Percentiles rank a stretch among this genome's conserved stretches.
These are phyloP conservation scores for Latrodectus hesperus DNA, from an alignment of 2,888 invertebrate species.

Conservation along the genomic window DNA sequence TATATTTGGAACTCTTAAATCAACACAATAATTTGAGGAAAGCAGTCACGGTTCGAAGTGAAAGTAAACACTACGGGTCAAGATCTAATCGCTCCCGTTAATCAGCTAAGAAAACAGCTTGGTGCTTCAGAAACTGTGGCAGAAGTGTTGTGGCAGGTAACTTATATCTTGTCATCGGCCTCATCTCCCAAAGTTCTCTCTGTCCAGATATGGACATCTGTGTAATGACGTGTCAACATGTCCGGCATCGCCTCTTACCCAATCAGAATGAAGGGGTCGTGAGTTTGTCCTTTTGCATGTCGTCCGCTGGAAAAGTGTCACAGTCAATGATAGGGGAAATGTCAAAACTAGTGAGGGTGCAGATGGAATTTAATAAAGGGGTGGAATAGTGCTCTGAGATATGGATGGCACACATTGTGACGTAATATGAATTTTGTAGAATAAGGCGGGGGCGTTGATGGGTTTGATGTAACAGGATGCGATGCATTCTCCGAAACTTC, in stretches of 20 bases:
- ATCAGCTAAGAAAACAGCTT: not conserved
- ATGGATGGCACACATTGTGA: not conserved
- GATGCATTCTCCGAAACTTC: no score
- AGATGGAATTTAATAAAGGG: slow-evolving; percentile 67
- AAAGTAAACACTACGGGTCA: not conserved
- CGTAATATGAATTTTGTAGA: not conserved
- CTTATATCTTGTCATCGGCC: not conserved
- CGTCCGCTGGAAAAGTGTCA: slow-evolving; percentile 45
- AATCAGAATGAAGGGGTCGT: slow-evolving; percentile 10
- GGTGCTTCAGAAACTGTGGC: not conserved
- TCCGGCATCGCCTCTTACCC: not conserved
- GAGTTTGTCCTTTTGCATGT: not conserved
- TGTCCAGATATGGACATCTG: slow-evolving; percentile 6
- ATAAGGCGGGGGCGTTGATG: no score
- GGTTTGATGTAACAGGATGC: no score
- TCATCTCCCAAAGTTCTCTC: slow-evolving; percentile 1
- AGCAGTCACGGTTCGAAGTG: no score
- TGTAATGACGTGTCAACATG: slow-evolving; percentile 38
- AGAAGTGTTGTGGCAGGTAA: not conserved
- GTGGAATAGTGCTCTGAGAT: slow-evolving; percentile 31
- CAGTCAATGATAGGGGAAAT: slow-evolving; percentile 27
- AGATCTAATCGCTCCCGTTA: not conserved
- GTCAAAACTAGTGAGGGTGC: slow-evolving; percentile 50
- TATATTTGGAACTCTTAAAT: no score
- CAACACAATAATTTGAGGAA: no score